Evolutionary conservation across 2,888 invertebrate species (phyloP), one percentile per base, ranked within the genome.

Genomic region (Rhingia campestris): DNA sequence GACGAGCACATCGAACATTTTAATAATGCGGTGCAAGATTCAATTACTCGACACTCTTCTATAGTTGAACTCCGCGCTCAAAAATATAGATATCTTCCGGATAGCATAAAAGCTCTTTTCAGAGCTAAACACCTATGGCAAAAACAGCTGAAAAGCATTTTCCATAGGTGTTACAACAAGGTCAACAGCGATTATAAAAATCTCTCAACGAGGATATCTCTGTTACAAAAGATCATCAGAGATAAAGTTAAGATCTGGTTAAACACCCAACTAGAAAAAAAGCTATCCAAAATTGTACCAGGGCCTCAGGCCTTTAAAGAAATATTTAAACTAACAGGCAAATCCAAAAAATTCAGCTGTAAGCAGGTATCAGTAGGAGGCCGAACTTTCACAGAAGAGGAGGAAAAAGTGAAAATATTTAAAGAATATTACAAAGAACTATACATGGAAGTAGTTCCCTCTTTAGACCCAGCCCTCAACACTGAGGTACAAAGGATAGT

Each of bases 111-210:
- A 53, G 32, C n/a, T 33, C 33, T 53, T 33, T 33, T 53, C 32
- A 53, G 33, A 33, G 14, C 12, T 53, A 53, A 53, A 33, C 51
- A 33, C 51, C 4, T 3, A 47, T 47, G 47, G 47, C 47, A 47
- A 22, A 47, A 47, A 14, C 12, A 22, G 9, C 47, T 47, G 4
- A 12, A 47, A 47, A 12, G 14, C 5, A 47, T 47, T 47, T 14
- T 12, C 14, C 51, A 33, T n/a, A 10, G 51, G 14, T n/a, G n/a
- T 12, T 33, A 33, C 10, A 53, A 12, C 30, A 32, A 33, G n/a
- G 6, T 7, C 9, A 53, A 32, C 7, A 51, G 49, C 49, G 22
- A 22, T 1, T 2, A 30, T 3, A 9, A 51, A 3, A 51, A 43
- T 43, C 22, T 59, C 22, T 22, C 2, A 22, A 22, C 22, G 22